Evolutionary conservation across 1,140 invertebrate species (phyloP), one percentile per base, ranked within the genome.

Genomic region (Ooceraea biroi): DNA sequence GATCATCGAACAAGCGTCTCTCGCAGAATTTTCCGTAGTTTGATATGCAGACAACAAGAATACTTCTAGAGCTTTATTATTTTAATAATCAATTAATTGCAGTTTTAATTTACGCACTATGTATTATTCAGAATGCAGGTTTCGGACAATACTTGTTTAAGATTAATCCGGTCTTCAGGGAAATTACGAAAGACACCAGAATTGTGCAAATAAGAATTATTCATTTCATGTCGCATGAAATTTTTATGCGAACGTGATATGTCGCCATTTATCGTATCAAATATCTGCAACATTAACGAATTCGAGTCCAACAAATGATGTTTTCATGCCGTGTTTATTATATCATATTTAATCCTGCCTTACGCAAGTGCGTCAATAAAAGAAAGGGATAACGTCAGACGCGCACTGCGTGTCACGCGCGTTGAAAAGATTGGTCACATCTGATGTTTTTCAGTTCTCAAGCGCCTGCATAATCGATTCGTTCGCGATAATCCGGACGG

Each of bases 401-500:
- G 30, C 22, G n/a, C 19, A 30, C 44, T 3, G 30, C 48, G 5
- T 4, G 12, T n/a, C 5, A 1, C 44, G 22, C 10, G 46, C 19
- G 19, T 41, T 30, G 27, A 60, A 80, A 57, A 19, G 63, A 46
- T 57, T 48, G 8, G 22, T 17, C 25, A n/a, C 48, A 19, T 69
- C 57, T n/a, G 65, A 17, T 14, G 44, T 69, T 78, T 55, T 78
- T 36, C 25, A 12, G 7, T 36, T 36, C 14, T 52, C 22, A n/a
- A 19, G 8, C 50, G 73, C 17, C 30, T 58, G 76, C 65, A 80
- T 71, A 36, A 71, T 80, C 69, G 65, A 71, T 57, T 78, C 65
- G 65, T 80, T n/a, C 65, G 36, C 76, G 65, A 69, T 80, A 80
- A 80, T 80, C 41, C 68, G 61, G 84, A 48, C 85, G 74, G 86